These are phyloP conservation scores for Galagoides demidoff DNA, from an alignment of 2,797 vertebrate species.

Conservation along the genomic window DNA sequence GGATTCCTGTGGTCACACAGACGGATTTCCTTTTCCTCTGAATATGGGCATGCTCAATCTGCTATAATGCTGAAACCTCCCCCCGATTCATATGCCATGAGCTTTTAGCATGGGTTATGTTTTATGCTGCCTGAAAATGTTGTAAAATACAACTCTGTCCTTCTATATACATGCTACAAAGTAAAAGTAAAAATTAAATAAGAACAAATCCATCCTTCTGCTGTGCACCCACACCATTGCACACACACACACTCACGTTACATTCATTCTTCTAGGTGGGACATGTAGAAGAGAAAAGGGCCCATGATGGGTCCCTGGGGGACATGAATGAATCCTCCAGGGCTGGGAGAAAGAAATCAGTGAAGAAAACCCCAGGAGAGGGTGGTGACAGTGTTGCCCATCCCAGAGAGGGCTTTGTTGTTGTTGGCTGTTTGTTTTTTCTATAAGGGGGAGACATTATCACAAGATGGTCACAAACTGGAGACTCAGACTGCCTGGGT, in stretches of 20 bases:
- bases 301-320: no score
- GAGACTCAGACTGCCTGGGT: background rate
- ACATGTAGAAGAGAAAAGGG: rapidly evolving
- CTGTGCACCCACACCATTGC: no score
- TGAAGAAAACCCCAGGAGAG: rapidly evolving
- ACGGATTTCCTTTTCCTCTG: background rate
- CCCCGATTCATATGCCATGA: no score
- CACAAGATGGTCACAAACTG: rapidly evolving
- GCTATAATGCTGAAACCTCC: no score
- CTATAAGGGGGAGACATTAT: background rate
- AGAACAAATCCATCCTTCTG: background rate
- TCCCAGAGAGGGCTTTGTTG: background rate
- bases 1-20: background rate
- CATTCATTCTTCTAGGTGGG: rapidly evolving
- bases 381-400: background rate
- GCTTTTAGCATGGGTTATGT: background rate
- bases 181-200: background rate
- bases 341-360: background rate
- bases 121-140: background rate
- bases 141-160: background rate
- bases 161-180: background rate
- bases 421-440: background rate
- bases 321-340: no score
- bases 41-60: rapidly evolving
- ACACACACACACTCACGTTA: rapidly evolving